Evolutionary conservation across 1,140 invertebrate species (phyloP).

Genomic region (Stegodyphus dumicola): DNA sequence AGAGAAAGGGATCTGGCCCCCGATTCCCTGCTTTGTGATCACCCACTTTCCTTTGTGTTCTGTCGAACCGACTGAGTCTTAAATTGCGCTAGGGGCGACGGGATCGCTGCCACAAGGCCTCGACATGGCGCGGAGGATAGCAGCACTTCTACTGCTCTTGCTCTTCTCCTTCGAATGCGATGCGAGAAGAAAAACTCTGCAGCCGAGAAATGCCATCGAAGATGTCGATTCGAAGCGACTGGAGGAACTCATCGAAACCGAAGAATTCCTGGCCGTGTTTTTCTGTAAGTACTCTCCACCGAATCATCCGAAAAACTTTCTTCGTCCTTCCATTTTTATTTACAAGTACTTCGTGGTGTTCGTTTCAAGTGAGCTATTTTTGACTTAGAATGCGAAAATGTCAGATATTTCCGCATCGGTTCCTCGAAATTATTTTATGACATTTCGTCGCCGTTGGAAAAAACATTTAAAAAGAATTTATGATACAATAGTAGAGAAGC

Average conservation of each 20-base stretch:
- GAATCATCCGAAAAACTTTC: not conserved
- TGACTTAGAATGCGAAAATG: too few relatives aligned
- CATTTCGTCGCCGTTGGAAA: too few relatives aligned
- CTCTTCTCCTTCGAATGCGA: not conserved
- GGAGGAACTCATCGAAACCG: constrained; percentile 85
- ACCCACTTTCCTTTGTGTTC: too few relatives aligned
- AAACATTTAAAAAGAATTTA: too few relatives aligned
- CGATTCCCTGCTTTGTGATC: too few relatives aligned
- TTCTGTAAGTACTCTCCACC: constrained; percentile 84
- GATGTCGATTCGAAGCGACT: constrained; percentile 91
- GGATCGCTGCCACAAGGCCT: not conserved
- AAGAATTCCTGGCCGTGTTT: constrained; percentile 93
- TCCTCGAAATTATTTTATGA: too few relatives aligned
- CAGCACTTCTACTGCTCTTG: constrained; percentile 8
- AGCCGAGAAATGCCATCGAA: constrained; percentile 76
- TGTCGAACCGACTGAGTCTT: not conserved
- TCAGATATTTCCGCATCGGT: too few relatives aligned
- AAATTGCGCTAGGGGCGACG: not conserved
- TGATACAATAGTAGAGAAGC: too few relatives aligned
- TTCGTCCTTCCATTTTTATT: too few relatives aligned
- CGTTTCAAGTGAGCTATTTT: too few relatives aligned
- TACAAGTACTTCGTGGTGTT: too few relatives aligned
- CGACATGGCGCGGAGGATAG: not conserved
- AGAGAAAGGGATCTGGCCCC: too few relatives aligned
- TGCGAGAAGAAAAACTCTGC: not conserved